Percentiles rank a stretch among this genome's conserved stretches.
phyloP scores from a whole-genome alignment of 2,797 vertebrate species.

The Labroides dimidiatus region DNA sequence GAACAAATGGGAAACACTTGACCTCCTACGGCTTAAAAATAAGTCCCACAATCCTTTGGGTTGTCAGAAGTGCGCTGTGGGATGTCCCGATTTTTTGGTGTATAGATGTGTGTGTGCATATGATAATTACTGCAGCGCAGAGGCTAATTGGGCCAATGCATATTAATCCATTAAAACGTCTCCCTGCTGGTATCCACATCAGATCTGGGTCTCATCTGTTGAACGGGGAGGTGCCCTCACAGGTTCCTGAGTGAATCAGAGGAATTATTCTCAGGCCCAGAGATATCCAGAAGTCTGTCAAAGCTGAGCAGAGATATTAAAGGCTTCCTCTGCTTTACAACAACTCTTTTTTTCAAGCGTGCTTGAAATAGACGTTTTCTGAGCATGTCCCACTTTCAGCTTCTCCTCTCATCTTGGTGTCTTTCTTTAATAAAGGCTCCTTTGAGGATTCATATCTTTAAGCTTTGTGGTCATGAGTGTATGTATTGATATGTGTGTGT shows the following conservation, averaged over 20 bases:
- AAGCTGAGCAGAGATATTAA: constrained; percentile 32
- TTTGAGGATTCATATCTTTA: not conserved
- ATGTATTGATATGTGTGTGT: constrained; percentile 9
- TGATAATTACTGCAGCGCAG: constrained; percentile 80
- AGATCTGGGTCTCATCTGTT: constrained; percentile 79
- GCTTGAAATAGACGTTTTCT: constrained; percentile 31
- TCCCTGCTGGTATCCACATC: constrained; percentile 80
- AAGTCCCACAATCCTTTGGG: constrained; percentile 78
- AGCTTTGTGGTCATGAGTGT: constrained; percentile 5
- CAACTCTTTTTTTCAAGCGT: constrained; percentile 14
- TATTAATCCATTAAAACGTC: constrained; percentile 85
- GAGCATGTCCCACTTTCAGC: constrained; percentile 21
- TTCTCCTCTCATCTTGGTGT: not conserved
- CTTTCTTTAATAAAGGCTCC: not conserved
- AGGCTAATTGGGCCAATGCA: constrained; percentile 86
- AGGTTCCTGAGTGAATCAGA: constrained; percentile 65
- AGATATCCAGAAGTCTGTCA: constrained; percentile 48
- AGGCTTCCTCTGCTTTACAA: constrained; percentile 16
- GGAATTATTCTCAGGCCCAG: constrained; percentile 61
- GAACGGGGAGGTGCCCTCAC: constrained; percentile 60
- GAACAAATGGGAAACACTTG: constrained; percentile 79
- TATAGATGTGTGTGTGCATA: constrained; percentile 44
- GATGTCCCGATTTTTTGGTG: constrained; percentile 77
- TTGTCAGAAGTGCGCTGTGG: constrained; percentile 67
- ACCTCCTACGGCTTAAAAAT: constrained; percentile 83